A percentile compares a stretch with the other conserved stretches of the same genome.
Evolutionary conservation across 2,797 vertebrate genomes (phyloP).

Genomic region (Lepilemur septentrionalis): DNA sequence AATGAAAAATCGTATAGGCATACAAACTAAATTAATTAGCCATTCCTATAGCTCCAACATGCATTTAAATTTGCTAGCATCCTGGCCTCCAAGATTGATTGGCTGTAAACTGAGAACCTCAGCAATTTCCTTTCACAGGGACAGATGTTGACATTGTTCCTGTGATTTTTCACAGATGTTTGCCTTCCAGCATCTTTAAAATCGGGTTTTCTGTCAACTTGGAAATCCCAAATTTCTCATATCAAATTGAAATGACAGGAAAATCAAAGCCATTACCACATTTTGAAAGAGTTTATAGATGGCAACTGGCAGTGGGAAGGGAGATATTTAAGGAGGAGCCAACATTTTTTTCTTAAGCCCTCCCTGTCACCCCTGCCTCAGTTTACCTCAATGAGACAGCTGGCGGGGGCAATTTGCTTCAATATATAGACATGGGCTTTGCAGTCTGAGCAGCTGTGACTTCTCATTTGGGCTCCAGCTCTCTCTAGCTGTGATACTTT

Average conservation of each 20-base stretch:
- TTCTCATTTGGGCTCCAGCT: neutral
- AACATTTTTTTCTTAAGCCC: neutral
- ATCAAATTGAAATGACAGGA: conserved; percentile 52
- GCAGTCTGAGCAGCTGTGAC: neutral
- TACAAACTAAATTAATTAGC: conserved; percentile 74
- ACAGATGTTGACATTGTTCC: conserved; percentile 78
- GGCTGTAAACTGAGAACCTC: conserved; percentile 72
- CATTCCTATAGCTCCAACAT: conserved; percentile 56
- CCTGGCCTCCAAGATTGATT: conserved; percentile 72
- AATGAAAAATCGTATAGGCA: conserved; percentile 52
- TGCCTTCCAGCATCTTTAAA: conserved; percentile 69
- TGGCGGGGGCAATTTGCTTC: neutral
- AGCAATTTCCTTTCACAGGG: conserved; percentile 66
- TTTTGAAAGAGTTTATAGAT: neutral
- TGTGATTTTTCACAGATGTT: conserved; percentile 81
- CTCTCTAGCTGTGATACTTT: neutral
- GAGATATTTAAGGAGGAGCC: neutral
- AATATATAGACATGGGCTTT: neutral
- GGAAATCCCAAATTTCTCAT: conserved; percentile 63
- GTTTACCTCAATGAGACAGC: neutral
- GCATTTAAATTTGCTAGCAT: conserved; percentile 74
- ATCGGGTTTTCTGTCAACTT: conserved; percentile 47
- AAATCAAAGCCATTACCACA: conserved; percentile 37
- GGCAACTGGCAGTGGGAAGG: neutral
- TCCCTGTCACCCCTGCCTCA: neutral